phyloP scores from a whole-genome alignment of 2,888 invertebrate genomes.

The Microdon myrmicae region DNA sequence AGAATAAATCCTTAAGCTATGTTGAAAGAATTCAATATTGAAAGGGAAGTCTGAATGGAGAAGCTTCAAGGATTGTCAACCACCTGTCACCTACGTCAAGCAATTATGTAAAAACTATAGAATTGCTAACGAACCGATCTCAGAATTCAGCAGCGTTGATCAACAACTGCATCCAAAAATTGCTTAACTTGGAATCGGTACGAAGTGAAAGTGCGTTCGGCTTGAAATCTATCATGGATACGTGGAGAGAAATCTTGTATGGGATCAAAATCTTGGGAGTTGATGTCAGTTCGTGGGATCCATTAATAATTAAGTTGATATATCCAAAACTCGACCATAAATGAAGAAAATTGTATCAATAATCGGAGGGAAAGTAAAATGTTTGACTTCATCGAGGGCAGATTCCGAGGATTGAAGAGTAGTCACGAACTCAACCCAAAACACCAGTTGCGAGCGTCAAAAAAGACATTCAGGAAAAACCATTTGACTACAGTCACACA shows the following conservation, averaged over 20 bases:
- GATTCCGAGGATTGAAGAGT: too few species aligned
- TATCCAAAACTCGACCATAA: too few species aligned
- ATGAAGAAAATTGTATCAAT: constrained; percentile 1
- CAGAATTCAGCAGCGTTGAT: constrained; percentile 12
- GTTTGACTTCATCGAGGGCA: too few species aligned
- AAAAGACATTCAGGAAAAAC: background rate
- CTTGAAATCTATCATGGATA: constrained; percentile 2
- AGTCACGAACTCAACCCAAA: constrained; percentile 1
- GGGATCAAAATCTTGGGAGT: constrained; percentile 12
- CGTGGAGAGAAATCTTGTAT: constrained; percentile 1
- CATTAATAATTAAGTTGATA: constrained; percentile 7
- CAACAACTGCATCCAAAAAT: constrained; percentile 3
- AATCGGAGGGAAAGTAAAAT: too few species aligned
- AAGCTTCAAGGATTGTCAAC: constrained; percentile 5
- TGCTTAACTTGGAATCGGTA: constrained; percentile 1
- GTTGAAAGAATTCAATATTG: constrained; percentile 3
- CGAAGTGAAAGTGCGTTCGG: background rate
- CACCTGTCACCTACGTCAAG: constrained; percentile 1
- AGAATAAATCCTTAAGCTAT: background rate
- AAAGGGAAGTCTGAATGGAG: constrained; percentile 2
- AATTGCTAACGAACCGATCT: constrained; percentile 8
- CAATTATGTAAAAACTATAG: constrained; percentile 8
- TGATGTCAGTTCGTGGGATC: constrained; percentile 7
- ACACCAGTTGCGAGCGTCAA: background rate
- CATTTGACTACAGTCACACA: constrained; percentile 3